Evolutionary conservation across 2,888 invertebrate species (phyloP), one percentile per base, ranked within the genome.

Genomic region (Phrixothrix hirtus): DNA sequence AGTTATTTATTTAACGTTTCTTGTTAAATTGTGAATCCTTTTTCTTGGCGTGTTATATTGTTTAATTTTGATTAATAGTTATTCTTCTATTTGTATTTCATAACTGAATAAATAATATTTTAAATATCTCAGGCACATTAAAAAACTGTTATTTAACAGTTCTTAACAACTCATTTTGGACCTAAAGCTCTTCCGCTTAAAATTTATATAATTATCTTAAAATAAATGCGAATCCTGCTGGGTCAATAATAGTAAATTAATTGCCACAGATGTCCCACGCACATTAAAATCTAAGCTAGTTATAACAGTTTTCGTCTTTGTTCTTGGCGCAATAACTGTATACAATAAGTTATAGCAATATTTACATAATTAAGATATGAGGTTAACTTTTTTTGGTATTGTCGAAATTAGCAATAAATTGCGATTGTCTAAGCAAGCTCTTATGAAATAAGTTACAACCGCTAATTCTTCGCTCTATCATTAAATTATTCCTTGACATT

Each of bases 401-500:
- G 12, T 7, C 25, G 14, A 46, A 46, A 38, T 31, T 38, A 31
- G 38, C 31, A 46, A 38, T 37, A 37, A 36, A 25, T n/a, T n/a
- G n/a, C n/a, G n/a, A n/a, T n/a, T n/a, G n/a, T 3, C 31, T 5
- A n/a, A 25, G 6, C 14, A 11, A 11, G 30, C 17, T 14, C 36
- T 38, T 29, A 31, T 46, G 31, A 25, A 45, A 29, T 21, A 12
- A 38, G 46, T 21, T 57, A 61, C 59, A 60, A 61, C 60, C 57
- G 48, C 56, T 50, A 57, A 58, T 7, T 21, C 21, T 21, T 12
- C 29, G 11, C 58, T 59, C 58, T 63, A 63, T 66, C 62, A 63
- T 61, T 61, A 63, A 62, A 64, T 62, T 63, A 61, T 51, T 61
- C 69, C 68, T 68, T 69, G 69, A 67, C 69, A 68, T 69, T 69